Base-by-base conservation (phyloP, 2,797 vertebrate species). In the Vespertilio murinus region DNA sequence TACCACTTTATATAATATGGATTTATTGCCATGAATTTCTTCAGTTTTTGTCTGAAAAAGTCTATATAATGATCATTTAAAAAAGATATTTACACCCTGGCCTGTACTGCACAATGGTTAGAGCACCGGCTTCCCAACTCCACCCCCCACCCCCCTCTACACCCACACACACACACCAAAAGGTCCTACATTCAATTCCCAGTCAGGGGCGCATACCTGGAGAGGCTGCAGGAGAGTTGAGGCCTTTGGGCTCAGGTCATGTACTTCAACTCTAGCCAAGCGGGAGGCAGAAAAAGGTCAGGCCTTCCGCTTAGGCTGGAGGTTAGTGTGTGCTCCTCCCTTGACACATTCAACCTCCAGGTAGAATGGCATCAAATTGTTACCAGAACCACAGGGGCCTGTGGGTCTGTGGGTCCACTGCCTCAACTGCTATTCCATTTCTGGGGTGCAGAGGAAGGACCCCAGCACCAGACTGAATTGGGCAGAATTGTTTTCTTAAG, bases 41-140 rank as follows among this genome's bases (percentile, higher is more conserved):
- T 92, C 22, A 30, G 2, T 91, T 75, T 82, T 71, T 77, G n/a
- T 75, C 49, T 86, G 40, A 69, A 81, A 88, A 93, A 70, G 45
- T 71, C 42, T 81, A 12, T 82, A 93, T 88, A 14, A 30, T 35
- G 30, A 80, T 52, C 22, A 38, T 40, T 89, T 91, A 45, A 38
- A 70, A 85, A 61, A 54, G 30, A 80, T 80, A 59, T n/a, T 86
- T 71, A 40, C 3, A 42, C 35, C 56, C 42, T 56, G 54, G 54
- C 22, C 9, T 56, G 23, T 56, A 11, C 12, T 13, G 2, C 59
- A 61, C 59, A 30, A 61, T 61, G 28, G 59, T 61, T 61, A 61
- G 25, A 61, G 59, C 25, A 61, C 6, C 28, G 14, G 56, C 28
- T 30, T 30, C 28, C 25, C 25, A 54, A 23, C 52, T 6, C 7